Evolutionary conservation across 2,888 invertebrate genomes (phyloP).

Genomic region (Falcaria lacertinaria): DNA sequence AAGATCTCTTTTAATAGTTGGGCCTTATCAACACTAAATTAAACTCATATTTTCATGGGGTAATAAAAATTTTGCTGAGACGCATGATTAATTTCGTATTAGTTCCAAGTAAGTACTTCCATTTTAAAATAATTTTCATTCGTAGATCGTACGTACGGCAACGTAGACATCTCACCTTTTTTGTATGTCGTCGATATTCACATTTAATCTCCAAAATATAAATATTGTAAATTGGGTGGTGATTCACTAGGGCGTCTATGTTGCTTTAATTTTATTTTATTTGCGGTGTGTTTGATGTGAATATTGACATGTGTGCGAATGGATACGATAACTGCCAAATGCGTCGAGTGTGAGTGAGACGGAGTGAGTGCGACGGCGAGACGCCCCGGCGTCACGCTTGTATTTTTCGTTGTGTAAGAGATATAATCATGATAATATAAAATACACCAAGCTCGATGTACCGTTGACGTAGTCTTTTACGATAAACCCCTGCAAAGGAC

Average conservation of each 20-base stretch:
- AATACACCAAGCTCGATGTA: constrained; percentile 71
- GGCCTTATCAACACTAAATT: neutral
- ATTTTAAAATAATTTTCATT: constrained; percentile 69
- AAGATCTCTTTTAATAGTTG: neutral
- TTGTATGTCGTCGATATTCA: constrained; percentile 57
- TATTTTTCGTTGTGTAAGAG: constrained; percentile 61
- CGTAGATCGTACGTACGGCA: constrained; percentile 68
- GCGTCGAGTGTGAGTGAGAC: constrained; percentile 42
- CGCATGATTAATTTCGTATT: neutral
- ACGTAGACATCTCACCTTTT: constrained; percentile 56
- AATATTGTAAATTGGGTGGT: constrained; percentile 25
- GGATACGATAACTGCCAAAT: constrained; percentile 74
- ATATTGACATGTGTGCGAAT: constrained; percentile 58
- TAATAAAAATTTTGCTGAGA: neutral
- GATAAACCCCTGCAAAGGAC: constrained; percentile 56
- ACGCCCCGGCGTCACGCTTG: constrained; percentile 22
- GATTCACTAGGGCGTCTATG: constrained; percentile 20
- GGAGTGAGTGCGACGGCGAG: constrained; percentile 16
- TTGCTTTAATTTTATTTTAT: constrained; percentile 35
- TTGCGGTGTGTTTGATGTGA: constrained; percentile 55
- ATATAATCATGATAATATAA: constrained; percentile 67
- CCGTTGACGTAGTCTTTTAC: constrained; percentile 51
- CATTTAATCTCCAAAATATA: constrained; percentile 45
- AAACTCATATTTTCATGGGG: neutral
- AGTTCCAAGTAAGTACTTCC: constrained; percentile 60